A percentile compares a stretch with the other conserved stretches of the same genome.
Conservation (phyloP, 1,140 invertebrate genomes). For the Planococcus citri region DNA sequence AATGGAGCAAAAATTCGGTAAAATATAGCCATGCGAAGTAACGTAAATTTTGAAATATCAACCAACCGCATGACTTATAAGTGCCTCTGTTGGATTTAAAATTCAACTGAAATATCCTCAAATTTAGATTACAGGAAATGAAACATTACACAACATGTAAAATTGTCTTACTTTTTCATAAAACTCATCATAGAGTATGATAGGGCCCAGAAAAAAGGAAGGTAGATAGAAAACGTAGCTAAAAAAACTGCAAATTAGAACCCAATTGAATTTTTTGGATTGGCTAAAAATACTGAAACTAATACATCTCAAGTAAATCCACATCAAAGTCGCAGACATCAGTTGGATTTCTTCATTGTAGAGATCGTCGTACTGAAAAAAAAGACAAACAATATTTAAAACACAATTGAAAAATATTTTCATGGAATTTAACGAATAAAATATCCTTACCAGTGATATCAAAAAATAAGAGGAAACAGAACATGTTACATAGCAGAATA, state of each 20-base stretch:
- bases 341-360: background rate
- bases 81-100: background rate
- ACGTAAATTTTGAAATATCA: constrained; percentile 33
- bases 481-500: background rate
- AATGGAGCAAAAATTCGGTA: constrained; percentile 59
- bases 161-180: constrained; percentile 36
- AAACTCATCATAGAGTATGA: constrained; percentile 60
- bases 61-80: background rate
- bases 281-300: constrained; percentile 36
- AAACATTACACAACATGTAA: background rate
- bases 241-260: constrained; percentile 38
- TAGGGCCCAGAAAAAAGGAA: constrained; percentile 59
- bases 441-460: background rate
- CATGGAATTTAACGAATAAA: constrained; percentile 9
- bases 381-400: too few relatives aligned
- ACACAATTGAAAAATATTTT: background rate
- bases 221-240: constrained; percentile 72
- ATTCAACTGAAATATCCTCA: background rate
- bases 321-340: background rate
- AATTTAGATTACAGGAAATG: background rate
- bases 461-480: background rate
- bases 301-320: constrained; percentile 42
- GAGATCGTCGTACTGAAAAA: too few relatives aligned
- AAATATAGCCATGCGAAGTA: constrained; percentile 57
- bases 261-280: constrained; percentile 30